Evolutionary conservation across 2,888 invertebrate species (phyloP).

Genomic region (Rhagium mordax): DNA sequence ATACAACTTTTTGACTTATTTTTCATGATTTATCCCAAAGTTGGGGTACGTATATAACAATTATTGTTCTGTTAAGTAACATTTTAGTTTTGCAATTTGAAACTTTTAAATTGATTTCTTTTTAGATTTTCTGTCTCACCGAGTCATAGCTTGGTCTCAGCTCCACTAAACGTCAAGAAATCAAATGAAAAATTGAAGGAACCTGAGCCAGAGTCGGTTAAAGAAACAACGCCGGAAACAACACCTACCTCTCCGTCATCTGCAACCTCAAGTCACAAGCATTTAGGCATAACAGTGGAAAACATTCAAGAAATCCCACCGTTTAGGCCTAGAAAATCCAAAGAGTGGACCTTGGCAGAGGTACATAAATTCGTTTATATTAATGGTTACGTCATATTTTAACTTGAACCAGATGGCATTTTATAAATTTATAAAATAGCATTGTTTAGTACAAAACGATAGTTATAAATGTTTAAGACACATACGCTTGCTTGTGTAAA

Average conservation of each 20-base stretch:
- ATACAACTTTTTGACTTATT: not conserved
- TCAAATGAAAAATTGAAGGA: slow-evolving; percentile 58
- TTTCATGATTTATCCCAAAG: not conserved
- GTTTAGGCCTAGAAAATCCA: slow-evolving; percentile 74
- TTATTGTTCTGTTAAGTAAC: not conserved
- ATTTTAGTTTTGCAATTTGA: not conserved
- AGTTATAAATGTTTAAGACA: too few relatives aligned
- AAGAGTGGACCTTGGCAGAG: slow-evolving; percentile 70
- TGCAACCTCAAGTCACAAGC: slow-evolving; percentile 55
- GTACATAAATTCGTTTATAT: slow-evolving; percentile 39
- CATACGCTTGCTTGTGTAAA: too few relatives aligned
- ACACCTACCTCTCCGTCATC: slow-evolving; percentile 73
- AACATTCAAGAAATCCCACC: slow-evolving; percentile 73
- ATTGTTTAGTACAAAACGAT: too few relatives aligned
- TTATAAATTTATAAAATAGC: too few relatives aligned
- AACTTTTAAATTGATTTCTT: slow-evolving; percentile 19
- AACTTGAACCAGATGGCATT: too few relatives aligned
- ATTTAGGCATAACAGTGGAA: slow-evolving; percentile 64
- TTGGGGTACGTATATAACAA: not conserved
- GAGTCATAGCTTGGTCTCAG: slow-evolving; percentile 63
- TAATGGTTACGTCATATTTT: too few relatives aligned
- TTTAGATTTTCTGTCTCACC: slow-evolving; percentile 69
- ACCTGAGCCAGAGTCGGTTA: slow-evolving; percentile 37
- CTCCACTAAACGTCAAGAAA: slow-evolving; percentile 46
- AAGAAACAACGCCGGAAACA: slow-evolving; percentile 55